Evolutionary conservation across 2,888 invertebrate genomes (phyloP), one percentile per base, ranked within the genome.

Genomic region (Stramonita haemastoma): DNA sequence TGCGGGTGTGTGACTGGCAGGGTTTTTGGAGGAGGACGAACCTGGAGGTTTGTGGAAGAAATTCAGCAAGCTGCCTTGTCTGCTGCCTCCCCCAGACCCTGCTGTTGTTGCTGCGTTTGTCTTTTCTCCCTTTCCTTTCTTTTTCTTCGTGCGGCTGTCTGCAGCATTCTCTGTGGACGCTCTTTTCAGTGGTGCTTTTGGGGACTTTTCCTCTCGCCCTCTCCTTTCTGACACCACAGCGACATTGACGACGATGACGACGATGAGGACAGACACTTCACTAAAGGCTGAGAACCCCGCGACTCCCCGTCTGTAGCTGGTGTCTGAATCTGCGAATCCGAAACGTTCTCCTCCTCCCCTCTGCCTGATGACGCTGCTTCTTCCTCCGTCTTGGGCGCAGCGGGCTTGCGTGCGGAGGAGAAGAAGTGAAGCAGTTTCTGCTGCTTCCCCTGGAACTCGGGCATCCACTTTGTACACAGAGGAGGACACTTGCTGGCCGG

Each of bases 361-460:
- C 56, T 57, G 86, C 19, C 17, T 17, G 29, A 29, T n/a, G 56
- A 32, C 26, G 46, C 46, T 26, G 17, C 73, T 4, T 26, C 60
- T 29, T 29, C 46, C n/a, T 2, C 86, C 73, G 17, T 77, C 8
- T n/a, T 46, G 32, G 5, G 66, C 13, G 17, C 26, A 11, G 1
- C 0, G 26, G 19, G 32, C 34, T 77, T 91, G 46, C 29, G 36
- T n/a, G 81, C 60, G 89, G 95, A 95, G 13, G 91, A 90, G 87
- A 95, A 95, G 90, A 95, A 95, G 5, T 91, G 91, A 0, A 94
- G 94, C 29, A 95, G 91, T 87, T 95, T 95, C 85, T 95, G 94
- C 91, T 96, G 96, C 87, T 93, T 94, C 4, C 96, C 96, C 57
- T 94, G 91, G 93, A 96, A 96, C 93, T 96, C 96, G 57, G 96